phyloP scores from a whole-genome alignment of 35 echinoderm and acorn worm genomes.

The Amphiura filiformis region DNA sequence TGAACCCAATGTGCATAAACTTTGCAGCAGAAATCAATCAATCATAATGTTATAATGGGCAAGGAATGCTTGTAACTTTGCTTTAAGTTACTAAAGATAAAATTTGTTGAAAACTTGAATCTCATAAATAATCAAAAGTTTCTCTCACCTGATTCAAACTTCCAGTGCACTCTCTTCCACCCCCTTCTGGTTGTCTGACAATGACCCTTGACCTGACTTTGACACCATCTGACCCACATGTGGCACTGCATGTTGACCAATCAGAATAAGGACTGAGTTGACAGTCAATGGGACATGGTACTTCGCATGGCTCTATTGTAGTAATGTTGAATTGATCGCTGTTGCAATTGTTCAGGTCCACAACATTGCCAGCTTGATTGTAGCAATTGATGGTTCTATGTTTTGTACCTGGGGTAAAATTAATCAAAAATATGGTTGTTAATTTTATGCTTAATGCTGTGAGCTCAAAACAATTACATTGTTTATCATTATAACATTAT shows the following conservation, averaged over 20 bases:
- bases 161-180: constrained; percentile 46
- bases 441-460: no score
- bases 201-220: constrained; percentile 55
- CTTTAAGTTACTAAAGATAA: no score
- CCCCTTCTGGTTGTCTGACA: constrained; percentile 20
- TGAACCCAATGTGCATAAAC: no score
- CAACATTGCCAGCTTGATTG: constrained; percentile 18
- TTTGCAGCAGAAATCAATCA: no score
- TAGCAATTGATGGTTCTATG: constrained; percentile 60
- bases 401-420: constrained; percentile 42
- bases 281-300: constrained; percentile 73
- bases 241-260: constrained; percentile 66
- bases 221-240: constrained; percentile 62
- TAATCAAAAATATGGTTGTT: no score
- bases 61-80: no score
- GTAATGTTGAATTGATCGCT: constrained; percentile 30
- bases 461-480: no score
- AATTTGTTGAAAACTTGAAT: no score
- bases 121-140: no score
- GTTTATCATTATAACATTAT: no score
- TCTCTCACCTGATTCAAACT: constrained; percentile 63
- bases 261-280: constrained; percentile 41
- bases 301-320: constrained; percentile 31
- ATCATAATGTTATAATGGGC: no score
- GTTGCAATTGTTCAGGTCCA: constrained; percentile 44